A percentile compares a stretch with the other conserved stretches of the same genome.
Conservation (phyloP, 2,888 invertebrate genomes). For the Limnephilus auricula region DNA sequence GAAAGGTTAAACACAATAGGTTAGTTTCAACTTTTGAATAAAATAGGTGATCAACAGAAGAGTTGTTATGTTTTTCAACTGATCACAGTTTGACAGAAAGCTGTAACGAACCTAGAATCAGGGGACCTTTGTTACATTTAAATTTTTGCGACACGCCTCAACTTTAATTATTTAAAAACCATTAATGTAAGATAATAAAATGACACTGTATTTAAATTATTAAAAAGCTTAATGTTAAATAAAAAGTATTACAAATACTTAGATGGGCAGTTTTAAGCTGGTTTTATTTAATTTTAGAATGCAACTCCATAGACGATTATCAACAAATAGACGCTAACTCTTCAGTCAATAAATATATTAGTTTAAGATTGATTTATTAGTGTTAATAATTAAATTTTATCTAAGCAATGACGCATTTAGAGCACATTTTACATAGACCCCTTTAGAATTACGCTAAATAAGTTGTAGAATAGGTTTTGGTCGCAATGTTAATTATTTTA, state of each 20-base stretch:
- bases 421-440: background rate
- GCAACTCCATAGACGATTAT: conserved; percentile 11
- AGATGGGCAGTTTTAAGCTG: conserved; percentile 37
- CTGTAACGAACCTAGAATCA: too few relatives aligned
- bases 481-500: background rate
- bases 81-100: too few relatives aligned
- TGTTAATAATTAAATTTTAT: conserved; percentile 15
- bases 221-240: background rate
- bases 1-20: too few relatives aligned
- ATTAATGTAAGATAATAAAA: background rate
- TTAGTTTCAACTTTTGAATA: too few relatives aligned
- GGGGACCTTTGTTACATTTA: too few relatives aligned
- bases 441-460: conserved; percentile 18
- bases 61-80: too few relatives aligned
- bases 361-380: conserved; percentile 30
- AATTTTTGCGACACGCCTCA: too few relatives aligned
- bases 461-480: conserved; percentile 32
- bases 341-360: conserved; percentile 4
- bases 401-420: conserved; percentile 13
- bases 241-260: background rate
- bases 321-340: conserved; percentile 9
- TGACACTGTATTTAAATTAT: background rate
- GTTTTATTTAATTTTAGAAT: background rate
- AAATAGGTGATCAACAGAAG: too few relatives aligned
- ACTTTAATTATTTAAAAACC: background rate